These are phyloP conservation scores for Rhineura floridana DNA, from an alignment of 2,113 vertebrate genomes.

Conservation along the genomic window DNA sequence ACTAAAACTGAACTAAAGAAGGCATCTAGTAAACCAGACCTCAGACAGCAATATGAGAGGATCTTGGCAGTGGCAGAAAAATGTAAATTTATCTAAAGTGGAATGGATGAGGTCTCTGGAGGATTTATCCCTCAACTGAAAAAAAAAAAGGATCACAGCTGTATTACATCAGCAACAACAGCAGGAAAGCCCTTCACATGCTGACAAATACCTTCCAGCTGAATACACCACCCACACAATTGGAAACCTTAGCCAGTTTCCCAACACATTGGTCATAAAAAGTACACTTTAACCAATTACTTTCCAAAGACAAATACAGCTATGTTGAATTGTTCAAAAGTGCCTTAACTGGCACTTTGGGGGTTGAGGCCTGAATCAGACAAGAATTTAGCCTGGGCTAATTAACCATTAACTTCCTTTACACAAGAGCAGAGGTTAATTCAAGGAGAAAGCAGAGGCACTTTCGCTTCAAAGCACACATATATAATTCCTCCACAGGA, in stretches of 20 bases:
- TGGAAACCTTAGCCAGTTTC: conserved; percentile 50
- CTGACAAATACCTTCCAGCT: conserved; percentile 69
- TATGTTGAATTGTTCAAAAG: neutral
- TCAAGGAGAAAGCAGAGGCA: neutral
- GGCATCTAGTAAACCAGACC: neutral
- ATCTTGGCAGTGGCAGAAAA: neutral
- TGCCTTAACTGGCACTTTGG: neutral
- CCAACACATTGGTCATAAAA: conserved; percentile 45
- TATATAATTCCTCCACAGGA: neutral
- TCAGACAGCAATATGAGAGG: conserved; percentile 56
- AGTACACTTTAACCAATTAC: conserved; percentile 23
- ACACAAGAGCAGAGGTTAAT: neutral
- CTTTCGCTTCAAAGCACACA: neutral
- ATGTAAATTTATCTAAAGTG: conserved; percentile 19
- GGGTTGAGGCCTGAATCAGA: neutral
- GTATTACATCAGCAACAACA: conserved; percentile 56
- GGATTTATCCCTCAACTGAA: conserved; percentile 60
- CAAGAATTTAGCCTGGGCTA: neutral
- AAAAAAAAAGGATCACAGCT: conserved; percentile 64
- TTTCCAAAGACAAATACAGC: neutral
- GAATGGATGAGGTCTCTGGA: conserved; percentile 51
- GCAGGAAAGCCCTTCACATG: conserved; percentile 51
- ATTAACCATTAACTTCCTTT: conserved; percentile 13
- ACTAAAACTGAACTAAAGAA: conserved; percentile 40
- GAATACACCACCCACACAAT: conserved; percentile 66